Evolutionary conservation across 2,113 vertebrate genomes (phyloP), one percentile per base, ranked within the genome.

Genomic region (Synodontis membranacea): DNA sequence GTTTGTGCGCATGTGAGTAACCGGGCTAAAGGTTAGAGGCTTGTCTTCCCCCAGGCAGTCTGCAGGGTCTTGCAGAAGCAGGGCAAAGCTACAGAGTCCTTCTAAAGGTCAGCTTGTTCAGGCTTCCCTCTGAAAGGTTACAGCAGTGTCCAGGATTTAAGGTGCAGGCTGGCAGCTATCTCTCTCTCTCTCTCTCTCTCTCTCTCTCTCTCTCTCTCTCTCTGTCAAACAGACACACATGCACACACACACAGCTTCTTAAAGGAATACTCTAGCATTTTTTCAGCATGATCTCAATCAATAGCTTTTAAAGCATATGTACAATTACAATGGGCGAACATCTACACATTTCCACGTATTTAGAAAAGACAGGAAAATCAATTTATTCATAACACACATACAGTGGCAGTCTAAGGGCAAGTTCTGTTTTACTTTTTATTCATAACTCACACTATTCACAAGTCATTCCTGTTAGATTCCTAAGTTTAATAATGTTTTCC

Each of bases 1-100:
- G 42, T 31, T 14, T 68, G 48, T 56, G 62, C 19, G 48, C 50
- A 15, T 78, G 60, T 62, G 52, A 34, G 2, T 31, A 60, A 58
- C 58, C 74, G 88, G 82, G 58, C 86, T 84, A 52, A 90, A 90
- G 82, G 89, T 89, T 84, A 89, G 84, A 46, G 37, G 34, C 86
- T 84, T 87, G 50, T 88, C 82, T 89, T 88, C 54, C 74, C 85
- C 56, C 81, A 80, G 89, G 88, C 84, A 74, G 70, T 82, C 52
- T 79, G 78, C 80, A 80, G 76, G 37, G 48, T 76, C 75, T 80
- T 74, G 72, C 75, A 54, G n/a, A 80, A 21, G 37, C 25, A 81
- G 78, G 60, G 78, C 84, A 84, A 25, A 46, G 66, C 87, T 81
- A 82, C 87, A 85, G 64, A 85, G 84, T 60, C 28, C 66, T 70